phyloP scores from a whole-genome alignment of 2,888 invertebrate genomes.

The Apoderus coryli region DNA sequence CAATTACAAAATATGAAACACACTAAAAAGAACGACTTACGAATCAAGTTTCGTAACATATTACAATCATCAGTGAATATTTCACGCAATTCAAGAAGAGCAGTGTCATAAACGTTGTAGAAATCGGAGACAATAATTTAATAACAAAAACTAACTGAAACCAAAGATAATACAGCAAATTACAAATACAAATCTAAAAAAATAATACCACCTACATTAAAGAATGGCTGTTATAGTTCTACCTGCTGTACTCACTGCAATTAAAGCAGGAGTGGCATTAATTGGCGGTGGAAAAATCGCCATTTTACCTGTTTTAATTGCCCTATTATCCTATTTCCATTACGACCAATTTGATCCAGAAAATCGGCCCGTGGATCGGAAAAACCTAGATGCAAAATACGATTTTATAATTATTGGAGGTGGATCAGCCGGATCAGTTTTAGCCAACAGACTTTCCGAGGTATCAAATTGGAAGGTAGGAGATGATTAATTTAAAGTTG shows the following conservation, averaged over 20 bases:
- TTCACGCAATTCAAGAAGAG: too few species aligned
- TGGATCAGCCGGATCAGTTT: slow-evolving; percentile 71
- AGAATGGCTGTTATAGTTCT: slow-evolving; percentile 22
- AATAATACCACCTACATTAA: too few species aligned
- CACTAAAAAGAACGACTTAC: too few species aligned
- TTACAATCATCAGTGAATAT: too few species aligned
- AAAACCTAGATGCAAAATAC: slow-evolving; percentile 44
- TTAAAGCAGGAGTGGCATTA: slow-evolving; percentile 56
- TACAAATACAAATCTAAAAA: too few species aligned
- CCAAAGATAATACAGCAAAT: not conserved
- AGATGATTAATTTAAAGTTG: too few species aligned
- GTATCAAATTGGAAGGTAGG: slow-evolving; percentile 62
- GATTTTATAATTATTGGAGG: slow-evolving; percentile 75
- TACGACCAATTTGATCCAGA: slow-evolving; percentile 78
- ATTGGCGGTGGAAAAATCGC: slow-evolving; percentile 58
- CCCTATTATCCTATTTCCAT: slow-evolving; percentile 66
- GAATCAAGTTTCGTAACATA: too few species aligned
- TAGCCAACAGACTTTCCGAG: slow-evolving; percentile 70
- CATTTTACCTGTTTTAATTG: slow-evolving; percentile 60
- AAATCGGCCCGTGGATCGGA: slow-evolving; percentile 44
- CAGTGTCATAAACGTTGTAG: too few species aligned
- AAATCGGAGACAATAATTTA: too few species aligned
- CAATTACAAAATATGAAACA: too few species aligned
- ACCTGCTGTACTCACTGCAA: slow-evolving; percentile 41
- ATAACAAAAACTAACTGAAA: not conserved